These are phyloP conservation scores for Nyctereutes procyonoides DNA, from an alignment of 2,113 vertebrate species.

Conservation along the genomic window DNA sequence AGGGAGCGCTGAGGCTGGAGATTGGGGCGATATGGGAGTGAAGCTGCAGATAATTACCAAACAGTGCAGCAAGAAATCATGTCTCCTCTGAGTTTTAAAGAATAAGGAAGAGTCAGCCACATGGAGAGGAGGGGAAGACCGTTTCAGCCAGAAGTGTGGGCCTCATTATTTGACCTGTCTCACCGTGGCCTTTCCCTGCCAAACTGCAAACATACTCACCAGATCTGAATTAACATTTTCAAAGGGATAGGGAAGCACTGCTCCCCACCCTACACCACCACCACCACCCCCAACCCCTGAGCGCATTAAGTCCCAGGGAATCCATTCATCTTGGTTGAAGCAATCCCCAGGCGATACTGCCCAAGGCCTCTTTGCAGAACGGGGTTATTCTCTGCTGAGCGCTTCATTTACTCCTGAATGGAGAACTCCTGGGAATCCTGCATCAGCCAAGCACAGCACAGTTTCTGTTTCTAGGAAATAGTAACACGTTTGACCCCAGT, in stretches of 20 bases:
- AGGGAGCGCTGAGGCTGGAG: neutral
- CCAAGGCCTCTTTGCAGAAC: neutral
- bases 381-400: neutral
- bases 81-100: neutral
- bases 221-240: neutral
- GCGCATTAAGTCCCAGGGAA: neutral
- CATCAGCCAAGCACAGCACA: neutral
- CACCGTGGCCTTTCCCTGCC: neutral
- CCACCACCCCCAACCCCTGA: neutral
- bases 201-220: neutral
- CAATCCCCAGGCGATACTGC: neutral
- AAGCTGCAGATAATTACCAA: neutral
- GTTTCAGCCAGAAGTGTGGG: neutral
- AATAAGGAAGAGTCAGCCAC: neutral
- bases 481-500: constrained; percentile 1
- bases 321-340: neutral
- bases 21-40: neutral
- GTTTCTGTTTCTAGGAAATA: constrained; percentile 47
- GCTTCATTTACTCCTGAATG: neutral
- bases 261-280: neutral
- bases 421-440: constrained; percentile 19
- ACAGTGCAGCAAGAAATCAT: neutral
- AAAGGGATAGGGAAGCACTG: neutral
- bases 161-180: neutral
- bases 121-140: neutral